Evolutionary conservation across 35 echinoderm and acorn worm species (phyloP), one percentile per base, ranked within the genome.

Genomic region (Diadema setosum): DNA sequence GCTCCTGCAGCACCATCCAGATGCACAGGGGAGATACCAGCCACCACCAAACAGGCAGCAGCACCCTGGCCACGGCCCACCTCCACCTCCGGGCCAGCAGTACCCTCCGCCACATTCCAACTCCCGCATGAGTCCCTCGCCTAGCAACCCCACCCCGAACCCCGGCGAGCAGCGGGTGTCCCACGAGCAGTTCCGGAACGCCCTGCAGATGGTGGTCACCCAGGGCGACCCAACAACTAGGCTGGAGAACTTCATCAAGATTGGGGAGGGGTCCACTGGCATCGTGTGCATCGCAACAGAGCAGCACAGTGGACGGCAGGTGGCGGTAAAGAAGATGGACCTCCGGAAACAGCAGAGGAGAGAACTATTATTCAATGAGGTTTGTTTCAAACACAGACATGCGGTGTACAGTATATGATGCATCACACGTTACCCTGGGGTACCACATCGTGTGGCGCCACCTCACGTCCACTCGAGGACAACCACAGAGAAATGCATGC

Each of bases 241-340:
- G 34, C 59, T 95, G 63, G 89, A 92, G 23, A 94, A 99, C 31
- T 99, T 99, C 95, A 93, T 99, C n/a, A 99, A 99, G 81, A 99
- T 99, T 40, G 96, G 96, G 18, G 96, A 99, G 40, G 96, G 96
- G 16, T 99, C 96, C 2, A 99, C 96, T 14, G 96, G 96, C 17
- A 99, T 99, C 31, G 96, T 99, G 15, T 99, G 96, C 44, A 94
- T 99, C 6, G 96, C 96, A 20, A 99, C 96, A 18, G 96, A 99
- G 86, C 42, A 74, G 8, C 30, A 57, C 18, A 90, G 85, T 4
- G 93, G 93, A 5, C 65, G 96, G 56, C 96, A 99, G 61, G 96
- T 99, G 5, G 96, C 96, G 45, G 96, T 99, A 0, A 99, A 99
- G 87, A 99, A 99, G 93, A 99, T 99, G 96, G 96, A 99, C 80